These are phyloP conservation scores for Drosophila mayaguana DNA, from an alignment of 2,888 invertebrate genomes.

Conservation along the genomic window DNA sequence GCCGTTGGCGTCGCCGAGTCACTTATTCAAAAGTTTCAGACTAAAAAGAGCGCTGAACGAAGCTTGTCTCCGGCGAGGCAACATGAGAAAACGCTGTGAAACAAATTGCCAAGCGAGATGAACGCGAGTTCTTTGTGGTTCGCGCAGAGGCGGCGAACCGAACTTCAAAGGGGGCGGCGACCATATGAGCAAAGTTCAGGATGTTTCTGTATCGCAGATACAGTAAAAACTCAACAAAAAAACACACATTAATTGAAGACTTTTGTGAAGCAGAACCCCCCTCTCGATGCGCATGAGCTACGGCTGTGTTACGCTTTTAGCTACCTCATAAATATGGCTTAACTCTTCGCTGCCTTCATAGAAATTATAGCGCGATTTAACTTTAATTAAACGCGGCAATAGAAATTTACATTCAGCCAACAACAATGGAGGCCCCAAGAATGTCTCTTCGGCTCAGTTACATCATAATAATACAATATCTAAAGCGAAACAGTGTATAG, in stretches of 20 bases:
- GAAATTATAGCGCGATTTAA: constrained; percentile 46
- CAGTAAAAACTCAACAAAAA: background rate
- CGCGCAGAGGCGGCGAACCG: constrained; percentile 8
- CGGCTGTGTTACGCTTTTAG: constrained; percentile 28
- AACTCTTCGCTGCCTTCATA: constrained; percentile 27
- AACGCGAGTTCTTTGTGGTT: constrained; percentile 27
- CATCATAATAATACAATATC: constrained; percentile 12
- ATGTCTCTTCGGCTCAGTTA: constrained; percentile 14
- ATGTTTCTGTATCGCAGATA: too few species aligned
- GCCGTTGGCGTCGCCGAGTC: constrained; percentile 34
- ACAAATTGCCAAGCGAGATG: constrained; percentile 52
- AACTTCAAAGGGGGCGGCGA: background rate
- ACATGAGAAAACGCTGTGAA: constrained; percentile 36
- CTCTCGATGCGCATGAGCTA: background rate
- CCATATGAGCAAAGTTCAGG: background rate
- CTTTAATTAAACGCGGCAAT: constrained; percentile 59
- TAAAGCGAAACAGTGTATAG: constrained; percentile 1
- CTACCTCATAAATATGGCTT: constrained; percentile 49
- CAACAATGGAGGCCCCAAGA: constrained; percentile 44
- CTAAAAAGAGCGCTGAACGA: constrained; percentile 49
- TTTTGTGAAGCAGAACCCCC: constrained; percentile 2
- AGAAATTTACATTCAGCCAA: constrained; percentile 53
- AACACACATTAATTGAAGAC: background rate
- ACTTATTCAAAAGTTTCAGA: constrained; percentile 43
- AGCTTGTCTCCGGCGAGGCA: constrained; percentile 42